Evolutionary conservation across 2,888 invertebrate genomes (phyloP).

Genomic region (Agonopterix alstromeriana): DNA sequence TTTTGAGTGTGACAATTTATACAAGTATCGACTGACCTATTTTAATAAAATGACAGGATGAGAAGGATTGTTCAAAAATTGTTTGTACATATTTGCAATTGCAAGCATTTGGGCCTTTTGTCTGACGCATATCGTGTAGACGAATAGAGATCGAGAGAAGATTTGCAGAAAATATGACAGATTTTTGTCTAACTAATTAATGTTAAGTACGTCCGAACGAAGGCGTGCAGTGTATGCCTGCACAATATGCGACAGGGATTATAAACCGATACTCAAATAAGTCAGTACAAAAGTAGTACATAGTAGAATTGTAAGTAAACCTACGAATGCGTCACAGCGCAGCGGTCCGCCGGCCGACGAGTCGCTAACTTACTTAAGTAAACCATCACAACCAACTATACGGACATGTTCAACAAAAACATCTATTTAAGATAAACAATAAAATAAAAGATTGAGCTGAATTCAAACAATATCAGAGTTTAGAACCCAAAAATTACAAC

Average conservation of each 20-base stretch:
- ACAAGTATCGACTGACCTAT: slow-evolving; percentile 11
- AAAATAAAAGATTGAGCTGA: slow-evolving; percentile 61
- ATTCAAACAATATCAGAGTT: slow-evolving; percentile 52
- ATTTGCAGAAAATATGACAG: slow-evolving; percentile 4
- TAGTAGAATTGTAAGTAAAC: slow-evolving; percentile 39
- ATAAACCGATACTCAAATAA: slow-evolving; percentile 27
- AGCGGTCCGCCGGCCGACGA: slow-evolving; percentile 44
- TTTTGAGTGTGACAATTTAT: slow-evolving; percentile 17
- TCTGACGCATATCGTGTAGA: slow-evolving; percentile 19
- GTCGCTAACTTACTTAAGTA: slow-evolving; percentile 74
- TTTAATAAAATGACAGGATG: slow-evolving; percentile 60
- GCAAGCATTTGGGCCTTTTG: slow-evolving; percentile 48
- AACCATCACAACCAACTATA: slow-evolving; percentile 76
- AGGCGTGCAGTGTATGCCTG: no score
- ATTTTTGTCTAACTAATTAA: slow-evolving; percentile 1
- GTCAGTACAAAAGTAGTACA: slow-evolving; percentile 55
- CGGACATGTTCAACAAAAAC: slow-evolving; percentile 69
- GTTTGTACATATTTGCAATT: slow-evolving; percentile 49
- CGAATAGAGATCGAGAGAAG: no score
- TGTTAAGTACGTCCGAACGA: slow-evolving; percentile 36
- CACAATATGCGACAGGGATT: slow-evolving; percentile 27
- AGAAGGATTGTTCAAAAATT: slow-evolving; percentile 23
- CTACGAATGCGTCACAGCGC: slow-evolving; percentile 32
- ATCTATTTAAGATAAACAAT: slow-evolving; percentile 40
- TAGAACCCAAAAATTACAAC: slow-evolving; percentile 37